Base-by-base conservation (phyloP, 2,113 vertebrate species). In the Pterocles orientalis region DNA sequence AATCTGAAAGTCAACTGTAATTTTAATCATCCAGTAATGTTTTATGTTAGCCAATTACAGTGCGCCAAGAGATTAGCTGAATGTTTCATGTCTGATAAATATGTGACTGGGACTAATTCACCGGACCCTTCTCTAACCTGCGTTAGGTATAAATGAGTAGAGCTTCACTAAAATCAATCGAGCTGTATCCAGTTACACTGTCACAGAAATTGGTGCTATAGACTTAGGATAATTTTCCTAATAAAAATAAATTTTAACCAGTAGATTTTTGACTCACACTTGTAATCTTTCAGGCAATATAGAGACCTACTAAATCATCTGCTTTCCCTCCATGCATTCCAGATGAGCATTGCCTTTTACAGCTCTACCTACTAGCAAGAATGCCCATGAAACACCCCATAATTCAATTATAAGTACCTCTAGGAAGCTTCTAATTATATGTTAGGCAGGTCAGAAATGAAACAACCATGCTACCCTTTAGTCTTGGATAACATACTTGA, bases 361-460 rank as follows among this genome's bases (percentile, higher is more conserved):
- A 71, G 92, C 80, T 76, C 83, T 95, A 96, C 92, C 92, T 97
- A 93, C 85, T 68, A 86, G 86, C 82, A 86, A 94, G 91, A 96
- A 97, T 88, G 94, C 77, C 94, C 93, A 70, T 70, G 86, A 96
- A 96, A 92, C 78, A 85, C 75, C 89, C 94, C 91, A 94, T 97
- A 97, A 97, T 95, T 97, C 97, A 97, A 97, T 97, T 96, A 96
- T 88, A 97, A 98, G 91, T 94, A 97, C 95, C 85, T 97, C 93
- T 70, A 95, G 95, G 91, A 97, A 94, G 75, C 89, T 94, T 96
- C 82, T 96, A 97, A 98, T 97, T 97, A 98, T 90, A 90, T 85
- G 86, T 94, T 92, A 97, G 96, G 68, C 73, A 64, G 96, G 90
- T 95, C 95, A 96, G 96, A 96, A 97, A 96, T 92, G 82, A 94